Conservation (phyloP, 2,797 vertebrate genomes). For the Rhinogobio ventralis region DNA sequence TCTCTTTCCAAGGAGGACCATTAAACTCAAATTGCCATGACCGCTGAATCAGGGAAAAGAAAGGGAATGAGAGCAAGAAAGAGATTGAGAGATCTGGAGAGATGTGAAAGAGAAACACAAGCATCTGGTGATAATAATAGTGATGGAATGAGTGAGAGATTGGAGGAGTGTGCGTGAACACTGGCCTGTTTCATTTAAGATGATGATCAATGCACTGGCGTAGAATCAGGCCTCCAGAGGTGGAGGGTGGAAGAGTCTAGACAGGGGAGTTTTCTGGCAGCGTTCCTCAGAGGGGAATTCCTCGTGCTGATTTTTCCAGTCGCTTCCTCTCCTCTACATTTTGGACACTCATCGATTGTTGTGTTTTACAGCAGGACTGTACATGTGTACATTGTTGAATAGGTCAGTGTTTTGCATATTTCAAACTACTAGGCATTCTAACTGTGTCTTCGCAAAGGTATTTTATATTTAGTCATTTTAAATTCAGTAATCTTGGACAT, state of each 20-base stretch:
- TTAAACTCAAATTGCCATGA: conserved; percentile 40
- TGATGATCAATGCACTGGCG: conserved; percentile 56
- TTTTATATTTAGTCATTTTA: not conserved
- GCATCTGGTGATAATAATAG: conserved; percentile 52
- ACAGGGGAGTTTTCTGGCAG: conserved; percentile 55
- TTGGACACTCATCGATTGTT: conserved; percentile 15
- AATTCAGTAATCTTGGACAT: not conserved
- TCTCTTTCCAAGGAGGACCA: conserved; percentile 33
- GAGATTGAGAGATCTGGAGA: conserved; percentile 16
- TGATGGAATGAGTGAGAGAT: conserved; percentile 50
- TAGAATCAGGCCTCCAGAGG: conserved; percentile 54
- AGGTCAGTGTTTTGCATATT: conserved; percentile 1
- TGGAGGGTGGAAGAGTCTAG: conserved; percentile 57
- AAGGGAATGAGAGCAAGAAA: not conserved
- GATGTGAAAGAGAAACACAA: conserved; percentile 25
- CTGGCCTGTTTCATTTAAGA: conserved; percentile 53
- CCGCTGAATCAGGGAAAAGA: conserved; percentile 48
- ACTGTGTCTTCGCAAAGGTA: not conserved
- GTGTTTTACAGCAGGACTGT: conserved; percentile 20
- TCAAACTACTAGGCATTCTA: not conserved
- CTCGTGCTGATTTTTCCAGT: conserved; percentile 36
- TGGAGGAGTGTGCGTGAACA: conserved; percentile 40
- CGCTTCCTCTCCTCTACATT: conserved; percentile 38
- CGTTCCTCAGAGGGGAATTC: conserved; percentile 53
- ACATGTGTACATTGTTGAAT: conserved; percentile 1